phyloP scores from a whole-genome alignment of 1,140 invertebrate genomes.

The Melanaphis sacchari region DNA sequence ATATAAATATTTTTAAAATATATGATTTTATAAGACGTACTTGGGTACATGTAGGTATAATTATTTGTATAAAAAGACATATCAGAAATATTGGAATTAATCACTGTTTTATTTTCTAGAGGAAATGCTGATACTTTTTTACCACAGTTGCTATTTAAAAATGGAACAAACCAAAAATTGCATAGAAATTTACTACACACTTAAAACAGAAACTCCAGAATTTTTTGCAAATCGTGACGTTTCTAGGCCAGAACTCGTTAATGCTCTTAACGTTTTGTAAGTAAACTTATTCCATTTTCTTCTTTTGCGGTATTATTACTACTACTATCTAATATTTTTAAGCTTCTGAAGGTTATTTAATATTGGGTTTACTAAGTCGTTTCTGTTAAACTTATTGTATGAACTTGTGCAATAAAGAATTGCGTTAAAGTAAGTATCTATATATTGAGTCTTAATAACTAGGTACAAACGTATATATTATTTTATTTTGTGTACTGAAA shows the following conservation, averaged over 20 bases:
- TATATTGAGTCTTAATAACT: not conserved
- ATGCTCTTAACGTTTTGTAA: conserved; percentile 60
- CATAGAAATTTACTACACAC: conserved; percentile 60
- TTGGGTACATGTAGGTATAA: not conserved
- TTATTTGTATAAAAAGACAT: not conserved
- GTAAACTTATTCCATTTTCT: conserved; percentile 37
- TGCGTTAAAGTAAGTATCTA: not conserved
- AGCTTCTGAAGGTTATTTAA: not conserved
- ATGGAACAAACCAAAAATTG: conserved; percentile 61
- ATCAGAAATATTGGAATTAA: not conserved
- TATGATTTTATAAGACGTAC: not conserved
- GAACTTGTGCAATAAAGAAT: not conserved
- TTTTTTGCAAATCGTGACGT: conserved; percentile 61
- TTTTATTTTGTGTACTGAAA: conserved; percentile 8
- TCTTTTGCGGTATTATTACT: not conserved
- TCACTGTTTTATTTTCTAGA: conserved; percentile 62
- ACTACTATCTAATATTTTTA: not conserved
- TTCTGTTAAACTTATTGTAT: not conserved
- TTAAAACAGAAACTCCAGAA: conserved; percentile 60
- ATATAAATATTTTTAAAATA: not conserved
- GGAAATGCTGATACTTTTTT: conserved; percentile 64
- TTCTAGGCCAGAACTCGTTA: conserved; percentile 55
- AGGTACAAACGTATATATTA: not conserved
- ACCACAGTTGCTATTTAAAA: conserved; percentile 61
- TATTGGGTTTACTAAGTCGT: not conserved